Conservation (phyloP, 2,797 vertebrate species). For the Psittacula echo region DNA sequence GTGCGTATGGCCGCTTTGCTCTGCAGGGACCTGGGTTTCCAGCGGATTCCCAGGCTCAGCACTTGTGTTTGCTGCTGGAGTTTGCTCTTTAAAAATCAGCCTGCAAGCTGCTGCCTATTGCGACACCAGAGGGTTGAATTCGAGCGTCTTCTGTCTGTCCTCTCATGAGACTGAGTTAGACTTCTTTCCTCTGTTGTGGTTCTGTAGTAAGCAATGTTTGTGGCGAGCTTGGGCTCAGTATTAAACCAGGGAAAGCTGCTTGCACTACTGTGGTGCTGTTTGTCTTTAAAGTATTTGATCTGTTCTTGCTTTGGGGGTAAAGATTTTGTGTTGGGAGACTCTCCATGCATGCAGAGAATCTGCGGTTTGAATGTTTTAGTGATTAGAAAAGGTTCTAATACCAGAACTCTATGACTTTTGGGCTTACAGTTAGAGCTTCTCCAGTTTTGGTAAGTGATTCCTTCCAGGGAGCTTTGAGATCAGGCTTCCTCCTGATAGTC, state of each 20-base stretch:
- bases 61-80: not conserved
- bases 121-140: accelerated
- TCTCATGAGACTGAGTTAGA: not conserved
- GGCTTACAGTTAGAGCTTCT: not conserved
- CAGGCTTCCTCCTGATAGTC: not conserved
- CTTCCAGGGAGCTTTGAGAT: not conserved
- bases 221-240: not conserved
- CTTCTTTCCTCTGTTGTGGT: not conserved
- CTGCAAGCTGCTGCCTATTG: not conserved
- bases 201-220: not conserved
- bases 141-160: not conserved
- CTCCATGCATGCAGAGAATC: not conserved
- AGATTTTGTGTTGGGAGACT: not conserved
- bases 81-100: not conserved
- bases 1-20: not conserved
- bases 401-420: not conserved
- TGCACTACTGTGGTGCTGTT: not conserved
- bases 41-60: not conserved
- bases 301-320: not conserved
- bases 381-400: conserved; percentile 33
- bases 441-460: not conserved
- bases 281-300: not conserved
- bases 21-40: not conserved
- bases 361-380: not conserved
- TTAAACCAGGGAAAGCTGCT: not conserved